Percentiles rank a stretch among this genome's conserved stretches.
Evolutionary conservation across 2,113 vertebrate species (phyloP).

Genomic region (Oryzias celebensis): DNA sequence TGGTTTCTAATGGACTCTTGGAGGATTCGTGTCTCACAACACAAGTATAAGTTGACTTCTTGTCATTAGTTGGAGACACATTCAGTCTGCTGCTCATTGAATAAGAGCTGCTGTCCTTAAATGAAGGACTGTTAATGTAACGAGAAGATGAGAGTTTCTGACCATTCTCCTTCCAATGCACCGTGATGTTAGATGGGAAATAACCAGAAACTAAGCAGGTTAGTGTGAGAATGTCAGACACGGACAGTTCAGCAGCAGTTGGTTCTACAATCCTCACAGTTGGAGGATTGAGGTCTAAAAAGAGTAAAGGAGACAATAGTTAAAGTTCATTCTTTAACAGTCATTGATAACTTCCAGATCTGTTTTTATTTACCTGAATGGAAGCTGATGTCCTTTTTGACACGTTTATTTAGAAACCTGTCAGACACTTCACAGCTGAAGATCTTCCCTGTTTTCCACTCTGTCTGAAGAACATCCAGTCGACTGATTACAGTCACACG

Average conservation of each 20-base stretch:
- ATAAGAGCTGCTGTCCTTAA: slow-evolving; percentile 37
- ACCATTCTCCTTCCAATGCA: slow-evolving; percentile 63
- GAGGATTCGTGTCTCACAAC: slow-evolving; percentile 68
- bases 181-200: slow-evolving; percentile 58
- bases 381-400: slow-evolving; percentile 31
- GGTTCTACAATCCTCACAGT: slow-evolving; percentile 52
- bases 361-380: slow-evolving; percentile 63
- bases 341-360: neutral
- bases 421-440: slow-evolving; percentile 66
- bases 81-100: slow-evolving; percentile 65
- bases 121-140: slow-evolving; percentile 52
- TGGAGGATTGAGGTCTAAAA: slow-evolving; percentile 41
- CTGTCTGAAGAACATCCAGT: slow-evolving; percentile 1
- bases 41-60: slow-evolving; percentile 56
- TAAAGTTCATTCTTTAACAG: neutral
- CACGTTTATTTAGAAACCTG: accelerated
- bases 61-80: slow-evolving; percentile 20
- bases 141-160: slow-evolving; percentile 16
- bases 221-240: slow-evolving; percentile 24
- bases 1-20: slow-evolving; percentile 12
- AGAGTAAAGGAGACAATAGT: neutral
- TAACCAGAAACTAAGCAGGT: slow-evolving; percentile 64
- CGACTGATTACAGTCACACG: too few species aligned
- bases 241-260: slow-evolving; percentile 34
- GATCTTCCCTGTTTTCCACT: slow-evolving; percentile 56